Base-by-base conservation (phyloP, 2,113 vertebrate species). In the Amazona vittata region DNA sequence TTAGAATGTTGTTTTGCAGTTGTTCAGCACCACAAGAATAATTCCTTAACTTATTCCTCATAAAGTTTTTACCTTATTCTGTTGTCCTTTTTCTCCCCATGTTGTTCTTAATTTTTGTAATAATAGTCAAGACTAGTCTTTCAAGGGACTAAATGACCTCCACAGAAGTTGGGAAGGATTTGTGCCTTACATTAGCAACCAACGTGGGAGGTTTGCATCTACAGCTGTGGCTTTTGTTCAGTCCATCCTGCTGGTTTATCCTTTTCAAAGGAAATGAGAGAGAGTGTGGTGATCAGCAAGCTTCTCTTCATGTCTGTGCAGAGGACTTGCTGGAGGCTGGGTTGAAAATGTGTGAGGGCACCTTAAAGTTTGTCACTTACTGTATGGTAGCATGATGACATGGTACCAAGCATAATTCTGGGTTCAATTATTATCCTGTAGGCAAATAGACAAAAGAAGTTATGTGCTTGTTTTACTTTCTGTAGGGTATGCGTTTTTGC, bases 401-500 rank as follows among this genome's bases (percentile, higher is more conserved):
- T 21, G 20, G 33, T 53, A 57, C 41, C 52, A 67, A 22, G 12
- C 21, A 8, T 22, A 55, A 65, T 60, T 94, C 41, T 50, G 52
- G 13, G 28, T 62, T 60, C 22, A 78, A 15, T 78, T 20, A 31
- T 69, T 79, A 26, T 47, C 35, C 57, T 60, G 1, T 11, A 39
- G 70, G 12, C 47, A 68, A 35, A 24, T 10, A 67, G 69, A 47
- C 71, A 92, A 77, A 81, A 44, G 26, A 77, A 89, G 29, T 87
- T n/a, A 80, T 5, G 25, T 35, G 44, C 52, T 31, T 83, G 37
- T 53, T 80, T 76, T 78, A 50, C 16, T 17, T 83, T 96, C 41
- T 49, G 65, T 96, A 99, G 99, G 99, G 91, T 99, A 99, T 76
- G 99, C 99, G 37, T 99, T 99, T 98, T 98, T 99, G 96, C 98